Percentiles rank a stretch among this genome's conserved stretches.
These are phyloP conservation scores for Zygogramma bicolorata DNA, from an alignment of 2,888 invertebrate species.

Conservation along the genomic window DNA sequence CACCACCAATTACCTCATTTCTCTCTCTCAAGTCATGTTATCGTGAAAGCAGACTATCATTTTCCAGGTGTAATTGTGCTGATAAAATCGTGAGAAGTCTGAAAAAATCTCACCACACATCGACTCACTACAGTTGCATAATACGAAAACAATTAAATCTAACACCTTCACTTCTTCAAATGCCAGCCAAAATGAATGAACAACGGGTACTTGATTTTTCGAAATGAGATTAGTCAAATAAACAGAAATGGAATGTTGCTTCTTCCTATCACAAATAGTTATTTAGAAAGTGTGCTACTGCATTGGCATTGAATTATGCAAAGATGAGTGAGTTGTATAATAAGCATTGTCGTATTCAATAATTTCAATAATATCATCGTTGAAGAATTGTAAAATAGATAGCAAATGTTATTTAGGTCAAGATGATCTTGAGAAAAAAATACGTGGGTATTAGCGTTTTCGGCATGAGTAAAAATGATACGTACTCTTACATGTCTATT, in stretches of 20 bases:
- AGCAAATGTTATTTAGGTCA: neutral
- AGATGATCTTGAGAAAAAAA: neutral
- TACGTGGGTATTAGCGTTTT: neutral
- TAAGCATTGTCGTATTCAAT: neutral
- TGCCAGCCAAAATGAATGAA: constrained; percentile 5
- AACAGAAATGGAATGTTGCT: neutral
- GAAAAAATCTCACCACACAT: constrained; percentile 8
- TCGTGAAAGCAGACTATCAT: neutral
- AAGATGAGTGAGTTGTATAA: neutral
- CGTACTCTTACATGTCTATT: too few species aligned
- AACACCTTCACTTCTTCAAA: constrained; percentile 20
- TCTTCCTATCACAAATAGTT: neutral
- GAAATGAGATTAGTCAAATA: neutral
- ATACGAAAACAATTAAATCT: constrained; percentile 13
- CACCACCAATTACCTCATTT: neutral
- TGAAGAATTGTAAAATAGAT: too few species aligned
- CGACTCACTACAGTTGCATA: constrained; percentile 5
- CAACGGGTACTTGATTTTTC: neutral
- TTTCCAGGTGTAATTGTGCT: constrained; percentile 3
- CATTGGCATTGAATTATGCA: neutral
- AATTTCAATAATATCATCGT: neutral
- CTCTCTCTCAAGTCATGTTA: neutral
- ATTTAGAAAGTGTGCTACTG: neutral
- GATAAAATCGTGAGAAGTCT: constrained; percentile 20
- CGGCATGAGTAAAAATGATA: too few species aligned